phyloP scores from a whole-genome alignment of 2,888 invertebrate species.

The Tipula confusa region DNA sequence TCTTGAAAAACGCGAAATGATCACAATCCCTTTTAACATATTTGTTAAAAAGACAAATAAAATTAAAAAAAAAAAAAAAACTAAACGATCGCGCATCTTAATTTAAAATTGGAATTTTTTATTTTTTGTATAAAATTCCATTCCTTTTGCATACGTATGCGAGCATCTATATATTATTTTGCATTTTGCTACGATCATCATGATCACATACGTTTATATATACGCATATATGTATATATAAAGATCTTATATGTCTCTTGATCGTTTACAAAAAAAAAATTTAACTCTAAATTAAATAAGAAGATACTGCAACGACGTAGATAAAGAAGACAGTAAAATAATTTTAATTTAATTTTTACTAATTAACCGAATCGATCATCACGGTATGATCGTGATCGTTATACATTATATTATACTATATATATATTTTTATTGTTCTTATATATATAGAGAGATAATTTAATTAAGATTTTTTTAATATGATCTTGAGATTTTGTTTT shows the following conservation, averaged over 20 bases:
- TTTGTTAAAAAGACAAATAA: not conserved
- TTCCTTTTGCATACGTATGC: not conserved
- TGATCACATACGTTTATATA: not conserved
- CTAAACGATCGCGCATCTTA: not conserved
- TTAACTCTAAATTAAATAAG: not conserved
- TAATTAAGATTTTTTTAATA: not conserved
- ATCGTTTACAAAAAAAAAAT: too few species aligned
- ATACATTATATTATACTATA: too few species aligned
- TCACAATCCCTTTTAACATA: slow-evolving; percentile 20
- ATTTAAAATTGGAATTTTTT: slow-evolving; percentile 4
- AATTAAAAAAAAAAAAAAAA: not conserved
- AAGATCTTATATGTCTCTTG: not conserved
- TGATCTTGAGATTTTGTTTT: not conserved
- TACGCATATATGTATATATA: not conserved
- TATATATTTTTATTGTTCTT: slow-evolving; percentile 14
- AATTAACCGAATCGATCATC: slow-evolving; percentile 25
- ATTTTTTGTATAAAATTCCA: not conserved
- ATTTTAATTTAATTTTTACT: slow-evolving; percentile 25
- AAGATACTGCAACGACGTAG: not conserved
- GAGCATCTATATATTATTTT: not conserved
- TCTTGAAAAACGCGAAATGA: not conserved
- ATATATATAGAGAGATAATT: not conserved
- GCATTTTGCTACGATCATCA: slow-evolving; percentile 25
- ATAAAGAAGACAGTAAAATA: not conserved
- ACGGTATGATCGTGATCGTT: slow-evolving; percentile 25